Evolutionary conservation across 1,140 invertebrate genomes (phyloP).

Genomic region (Vollenhovia emeryi): DNA sequence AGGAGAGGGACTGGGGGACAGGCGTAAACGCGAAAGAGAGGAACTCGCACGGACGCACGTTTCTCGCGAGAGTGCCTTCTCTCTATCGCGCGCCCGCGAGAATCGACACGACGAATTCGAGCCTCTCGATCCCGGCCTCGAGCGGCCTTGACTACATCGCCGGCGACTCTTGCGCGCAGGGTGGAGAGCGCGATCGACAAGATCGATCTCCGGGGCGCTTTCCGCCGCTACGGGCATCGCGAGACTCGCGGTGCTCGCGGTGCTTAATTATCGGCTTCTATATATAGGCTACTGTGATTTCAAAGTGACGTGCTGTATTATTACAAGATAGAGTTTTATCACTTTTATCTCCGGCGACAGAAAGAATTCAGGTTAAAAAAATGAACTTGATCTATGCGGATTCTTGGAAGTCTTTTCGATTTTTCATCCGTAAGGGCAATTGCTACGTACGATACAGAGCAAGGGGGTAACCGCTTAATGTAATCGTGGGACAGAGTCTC

Average conservation of each 20-base stretch:
- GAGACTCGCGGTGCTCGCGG: background rate
- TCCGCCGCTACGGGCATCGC: background rate
- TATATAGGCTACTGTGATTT: background rate
- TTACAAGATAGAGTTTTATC: background rate
- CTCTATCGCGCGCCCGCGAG: constrained; percentile 52
- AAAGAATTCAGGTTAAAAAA: constrained; percentile 42
- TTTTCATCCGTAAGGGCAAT: background rate
- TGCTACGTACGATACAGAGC: background rate
- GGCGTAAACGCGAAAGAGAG: background rate
- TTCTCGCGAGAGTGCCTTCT: constrained; percentile 12
- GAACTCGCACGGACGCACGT: background rate
- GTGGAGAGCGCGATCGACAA: constrained; percentile 53
- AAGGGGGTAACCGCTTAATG: too few species aligned
- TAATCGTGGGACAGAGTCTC: too few species aligned
- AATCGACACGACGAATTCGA: constrained; percentile 69
- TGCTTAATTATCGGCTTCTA: background rate
- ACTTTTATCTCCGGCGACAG: background rate
- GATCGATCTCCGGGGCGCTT: constrained; percentile 49
- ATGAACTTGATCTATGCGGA: background rate
- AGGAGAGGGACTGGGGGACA: background rate
- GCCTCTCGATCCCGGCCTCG: constrained; percentile 73
- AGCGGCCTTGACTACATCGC: constrained; percentile 67
- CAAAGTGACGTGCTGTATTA: constrained; percentile 1
- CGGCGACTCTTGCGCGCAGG: background rate
- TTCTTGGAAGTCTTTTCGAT: background rate